Evolutionary conservation across 2,113 vertebrate genomes (phyloP).

Genomic region (Rhipidura dahli): DNA sequence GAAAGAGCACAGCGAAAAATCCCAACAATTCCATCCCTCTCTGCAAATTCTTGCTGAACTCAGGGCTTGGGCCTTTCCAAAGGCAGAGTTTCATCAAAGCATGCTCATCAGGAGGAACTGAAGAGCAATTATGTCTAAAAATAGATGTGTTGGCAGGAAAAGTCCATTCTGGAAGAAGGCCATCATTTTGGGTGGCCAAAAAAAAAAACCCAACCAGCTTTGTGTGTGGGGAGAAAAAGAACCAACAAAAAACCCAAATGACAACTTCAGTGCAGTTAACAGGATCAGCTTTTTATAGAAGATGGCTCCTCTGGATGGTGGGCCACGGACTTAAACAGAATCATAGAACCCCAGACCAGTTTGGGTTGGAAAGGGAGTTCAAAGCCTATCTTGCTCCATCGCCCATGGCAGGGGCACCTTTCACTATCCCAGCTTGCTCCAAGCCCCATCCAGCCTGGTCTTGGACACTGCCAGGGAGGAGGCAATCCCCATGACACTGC

Average conservation of each 20-base stretch:
- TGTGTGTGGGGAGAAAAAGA: too few species aligned
- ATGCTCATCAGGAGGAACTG: accelerated
- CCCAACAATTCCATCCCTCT: background rate
- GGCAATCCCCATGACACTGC: background rate
- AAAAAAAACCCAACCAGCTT: background rate
- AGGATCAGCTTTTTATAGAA: background rate
- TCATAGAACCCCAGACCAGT: background rate
- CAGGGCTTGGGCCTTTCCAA: background rate
- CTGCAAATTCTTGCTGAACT: background rate
- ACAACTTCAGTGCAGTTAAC: background rate
- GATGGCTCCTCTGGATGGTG: background rate
- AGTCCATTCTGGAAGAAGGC: background rate
- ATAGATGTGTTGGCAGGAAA: background rate
- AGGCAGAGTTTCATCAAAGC: background rate
- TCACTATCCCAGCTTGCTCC: background rate
- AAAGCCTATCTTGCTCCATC: background rate
- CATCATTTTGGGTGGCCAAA: background rate
- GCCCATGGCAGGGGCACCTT: background rate
- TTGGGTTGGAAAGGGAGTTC: background rate
- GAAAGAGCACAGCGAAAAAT: background rate
- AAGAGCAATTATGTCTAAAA: background rate
- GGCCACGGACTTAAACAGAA: background rate
- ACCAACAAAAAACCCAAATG: background rate
- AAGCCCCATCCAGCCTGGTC: background rate
- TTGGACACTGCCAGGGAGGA: background rate